Conservation (phyloP, 1,140 invertebrate genomes). For the Eriosoma lanigerum region DNA sequence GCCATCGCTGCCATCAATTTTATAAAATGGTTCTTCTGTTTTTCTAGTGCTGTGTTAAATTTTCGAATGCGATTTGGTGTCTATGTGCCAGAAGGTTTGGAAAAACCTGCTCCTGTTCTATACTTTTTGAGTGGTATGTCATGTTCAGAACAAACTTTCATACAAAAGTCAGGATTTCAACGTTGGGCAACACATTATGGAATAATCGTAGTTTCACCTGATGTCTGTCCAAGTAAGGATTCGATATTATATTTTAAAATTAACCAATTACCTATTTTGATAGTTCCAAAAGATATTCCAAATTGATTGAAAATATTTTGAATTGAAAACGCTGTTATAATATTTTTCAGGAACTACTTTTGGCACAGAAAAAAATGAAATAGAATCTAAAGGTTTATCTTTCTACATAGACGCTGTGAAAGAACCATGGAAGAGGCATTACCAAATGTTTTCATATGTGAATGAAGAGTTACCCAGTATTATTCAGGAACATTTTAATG, state of each 20-base stretch:
- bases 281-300: not conserved
- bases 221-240: constrained; percentile 83
- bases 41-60: constrained; percentile 70
- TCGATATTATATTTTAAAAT: not conserved
- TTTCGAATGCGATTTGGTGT: constrained; percentile 93
- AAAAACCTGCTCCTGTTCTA: constrained; percentile 74
- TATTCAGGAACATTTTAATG: constrained; percentile 73
- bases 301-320: not conserved
- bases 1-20: no score
- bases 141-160: constrained; percentile 95
- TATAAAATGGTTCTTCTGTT: no score
- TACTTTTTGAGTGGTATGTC: constrained; percentile 94
- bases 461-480: constrained; percentile 83
- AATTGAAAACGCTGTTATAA: not conserved
- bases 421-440: constrained; percentile 91
- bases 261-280: no score
- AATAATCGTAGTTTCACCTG: constrained; percentile 86
- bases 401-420: constrained; percentile 93
- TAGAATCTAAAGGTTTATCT: constrained; percentile 81
- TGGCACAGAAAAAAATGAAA: constrained; percentile 14
- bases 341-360: not conserved
- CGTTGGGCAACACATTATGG: constrained; percentile 79
- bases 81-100: constrained; percentile 76
- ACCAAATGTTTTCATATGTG: constrained; percentile 96
- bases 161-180: constrained; percentile 93